Evolutionary conservation across 2,113 vertebrate genomes (phyloP), one percentile per base, ranked within the genome.

Genomic region (Bos javanicus): DNA sequence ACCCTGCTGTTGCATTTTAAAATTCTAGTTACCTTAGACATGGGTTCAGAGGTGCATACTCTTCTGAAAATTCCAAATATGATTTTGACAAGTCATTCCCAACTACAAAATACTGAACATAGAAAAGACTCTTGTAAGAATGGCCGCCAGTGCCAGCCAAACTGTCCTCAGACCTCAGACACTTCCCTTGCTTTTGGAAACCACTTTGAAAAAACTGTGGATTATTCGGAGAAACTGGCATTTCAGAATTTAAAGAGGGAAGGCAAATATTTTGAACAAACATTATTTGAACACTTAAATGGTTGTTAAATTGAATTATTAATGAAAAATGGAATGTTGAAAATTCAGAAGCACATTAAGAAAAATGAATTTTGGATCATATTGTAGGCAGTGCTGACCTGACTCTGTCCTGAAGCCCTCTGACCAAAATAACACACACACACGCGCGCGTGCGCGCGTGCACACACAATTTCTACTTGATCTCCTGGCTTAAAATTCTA

Each of bases 181-280:
- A 62, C 5, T 71, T 36, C 6, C 2, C 26, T 67, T 26, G 7
- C 28, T 74, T 57, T 85, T 28, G 2, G 39, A 90, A 89, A 81
- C 7, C 17, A 36, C 11, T 33, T 2, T 19, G 12, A 56, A 84
- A 93, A 95, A 83, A 23, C 1, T 30, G 17, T 59, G 39, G 10
- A 36, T 30, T 11, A 39, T 92, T 87, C 46, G 54, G 28, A 76
- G 89, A 92, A 60, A 60, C n/a, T 39, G 16, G 36, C 33, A 12
- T 52, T 92, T 84, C 26, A 62, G 23, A 97, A 97, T 90, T 84
- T 87, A 30, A 71, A 87, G 13, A 87, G 15, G 6, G 28, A 89
- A 87, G 19, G 30, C 48, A 95, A 90, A 92, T 87, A 90, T 90
- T 96, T 80, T 95, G 52, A 80, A 92, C n/a, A 90, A 96, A 83